These are phyloP conservation scores for Crenichthys baileyi DNA, from an alignment of 2,797 vertebrate species.

Conservation along the genomic window DNA sequence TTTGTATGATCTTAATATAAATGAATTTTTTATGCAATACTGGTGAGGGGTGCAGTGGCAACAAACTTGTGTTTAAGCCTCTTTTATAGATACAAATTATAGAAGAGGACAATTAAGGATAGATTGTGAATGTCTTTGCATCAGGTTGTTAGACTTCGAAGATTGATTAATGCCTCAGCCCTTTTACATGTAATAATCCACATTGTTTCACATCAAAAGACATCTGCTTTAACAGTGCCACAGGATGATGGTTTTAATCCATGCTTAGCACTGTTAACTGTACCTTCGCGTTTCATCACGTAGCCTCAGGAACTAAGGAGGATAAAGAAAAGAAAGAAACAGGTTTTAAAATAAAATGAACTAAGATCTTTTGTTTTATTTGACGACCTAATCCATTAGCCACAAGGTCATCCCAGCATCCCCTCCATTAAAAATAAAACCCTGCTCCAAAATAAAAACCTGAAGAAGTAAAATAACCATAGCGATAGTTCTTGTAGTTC, in stretches of 20 bases:
- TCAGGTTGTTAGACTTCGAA: conserved; percentile 36
- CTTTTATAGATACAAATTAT: neutral
- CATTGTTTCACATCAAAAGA: conserved; percentile 60
- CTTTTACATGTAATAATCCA: conserved; percentile 35
- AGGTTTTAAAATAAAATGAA: conserved; percentile 51
- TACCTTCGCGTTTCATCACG: conserved; percentile 66
- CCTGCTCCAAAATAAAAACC: conserved; percentile 12
- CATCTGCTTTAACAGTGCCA: conserved; percentile 45
- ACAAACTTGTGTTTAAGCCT: neutral
- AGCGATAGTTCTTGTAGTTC: neutral
- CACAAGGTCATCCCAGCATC: neutral
- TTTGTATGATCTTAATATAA: neutral
- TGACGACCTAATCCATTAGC: conserved; percentile 35
- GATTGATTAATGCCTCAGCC: conserved; percentile 37
- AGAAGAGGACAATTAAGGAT: neutral
- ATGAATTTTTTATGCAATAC: neutral
- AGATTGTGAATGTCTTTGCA: conserved; percentile 42
- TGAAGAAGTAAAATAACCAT: conserved; percentile 28
- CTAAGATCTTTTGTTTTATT: conserved; percentile 44
- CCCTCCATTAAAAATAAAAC: conserved; percentile 3
- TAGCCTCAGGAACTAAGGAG: conserved; percentile 48
- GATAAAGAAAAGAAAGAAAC: conserved; percentile 54
- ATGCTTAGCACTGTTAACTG: conserved; percentile 34
- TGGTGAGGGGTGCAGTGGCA: no score
- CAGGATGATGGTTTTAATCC: conserved; percentile 59